phyloP scores from a whole-genome alignment of 2,888 invertebrate genomes.

The Lagria hirta region DNA sequence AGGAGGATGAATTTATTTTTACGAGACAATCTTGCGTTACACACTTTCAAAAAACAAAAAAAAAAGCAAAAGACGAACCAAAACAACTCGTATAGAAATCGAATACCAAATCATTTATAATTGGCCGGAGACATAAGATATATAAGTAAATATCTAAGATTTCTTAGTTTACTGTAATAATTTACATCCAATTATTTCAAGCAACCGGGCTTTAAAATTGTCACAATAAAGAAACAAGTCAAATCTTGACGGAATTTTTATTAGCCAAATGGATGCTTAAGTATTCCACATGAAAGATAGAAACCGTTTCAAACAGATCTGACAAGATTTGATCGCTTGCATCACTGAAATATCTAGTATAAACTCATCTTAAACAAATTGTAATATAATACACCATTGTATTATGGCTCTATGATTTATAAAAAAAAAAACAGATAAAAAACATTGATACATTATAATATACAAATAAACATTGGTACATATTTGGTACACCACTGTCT shows the following conservation, averaged over 20 bases:
- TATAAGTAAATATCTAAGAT: conserved; percentile 11
- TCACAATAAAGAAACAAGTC: conserved; percentile 28
- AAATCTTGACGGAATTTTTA: conserved; percentile 8
- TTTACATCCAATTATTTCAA: conserved; percentile 17
- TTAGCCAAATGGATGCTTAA: not conserved
- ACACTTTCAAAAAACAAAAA: conserved; percentile 20
- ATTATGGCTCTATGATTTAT: too few relatives aligned
- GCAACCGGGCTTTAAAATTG: conserved; percentile 26
- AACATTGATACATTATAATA: too few relatives aligned
- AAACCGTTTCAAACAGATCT: not conserved
- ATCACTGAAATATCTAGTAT: too few relatives aligned
- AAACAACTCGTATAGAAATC: conserved; percentile 13
- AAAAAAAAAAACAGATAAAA: too few relatives aligned
- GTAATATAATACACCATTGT: too few relatives aligned
- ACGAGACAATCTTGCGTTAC: conserved; percentile 14
- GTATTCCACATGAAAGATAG: conserved; percentile 2
- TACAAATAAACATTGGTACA: too few relatives aligned
- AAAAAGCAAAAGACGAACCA: too few relatives aligned
- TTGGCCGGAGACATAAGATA: conserved; percentile 12
- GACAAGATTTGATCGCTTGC: too few relatives aligned
- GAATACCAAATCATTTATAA: conserved; percentile 13
- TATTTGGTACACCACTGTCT: too few relatives aligned
- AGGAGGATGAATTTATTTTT: conserved; percentile 16
- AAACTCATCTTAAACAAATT: too few relatives aligned
- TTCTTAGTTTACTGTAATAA: conserved; percentile 15